Evolutionary conservation across 2,797 vertebrate species (phyloP), one percentile per base, ranked within the genome.

Genomic region (Jordanella pulchra): DNA sequence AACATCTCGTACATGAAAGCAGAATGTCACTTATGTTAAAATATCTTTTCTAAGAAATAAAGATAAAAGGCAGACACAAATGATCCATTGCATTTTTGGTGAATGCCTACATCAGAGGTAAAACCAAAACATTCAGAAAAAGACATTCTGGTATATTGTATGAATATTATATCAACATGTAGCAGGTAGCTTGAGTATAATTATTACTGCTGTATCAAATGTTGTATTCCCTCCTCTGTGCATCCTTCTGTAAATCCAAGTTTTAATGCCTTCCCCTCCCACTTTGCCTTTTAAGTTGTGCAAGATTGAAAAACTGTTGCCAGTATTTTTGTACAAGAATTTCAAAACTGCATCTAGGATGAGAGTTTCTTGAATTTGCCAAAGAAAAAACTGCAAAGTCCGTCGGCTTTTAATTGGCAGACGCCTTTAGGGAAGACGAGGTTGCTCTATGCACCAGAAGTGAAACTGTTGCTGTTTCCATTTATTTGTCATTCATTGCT

Each of bases 241-340:
- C 58, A 15, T 78, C 58, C 76, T 75, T 74, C 82, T 87, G 84
- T 83, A 87, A 82, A 80, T 89, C 86, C 79, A 84, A 89, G 89
- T 90, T 89, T 89, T 84, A 93, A 90, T 89, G 82, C 84, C 55
- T 80, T 81, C 78, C 83, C 82, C 69, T 76, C 82, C 86, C 81
- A 45, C 83, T 65, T 83, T 83, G 82, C 90, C 86, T 89, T 91
- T 89, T 73, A 82, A 75, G 81, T 80, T 88, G 78, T 72, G 85
- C 87, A 88, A 82, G 82, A 85, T 63, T 63, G 89, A 92, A 73
- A 85, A 85, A 82, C 86, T 39, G 9, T 80, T 44, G 71, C 86
- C 82, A 88, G 65, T 95, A 95, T 95, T 96, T 97, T 95, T 96
- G 87, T 95, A 95, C 71, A 32, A 82, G 66, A 51, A 81, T 82